Evolutionary conservation across 2,113 vertebrate species (phyloP).

Genomic region (Sorex fumeus): DNA sequence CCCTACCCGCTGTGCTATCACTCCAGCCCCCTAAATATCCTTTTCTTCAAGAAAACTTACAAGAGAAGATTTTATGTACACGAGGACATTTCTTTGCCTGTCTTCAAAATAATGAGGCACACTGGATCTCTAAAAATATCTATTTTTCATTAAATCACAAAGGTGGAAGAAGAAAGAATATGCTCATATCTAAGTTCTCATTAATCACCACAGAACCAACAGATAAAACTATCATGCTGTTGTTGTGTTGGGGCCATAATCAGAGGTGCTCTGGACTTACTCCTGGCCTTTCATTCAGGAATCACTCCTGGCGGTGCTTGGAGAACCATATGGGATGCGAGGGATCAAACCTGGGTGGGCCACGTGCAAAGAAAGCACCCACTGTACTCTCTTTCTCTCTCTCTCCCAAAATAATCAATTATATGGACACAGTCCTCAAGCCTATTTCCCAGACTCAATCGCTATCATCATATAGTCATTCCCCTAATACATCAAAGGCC

Average conservation of each 20-base stretch:
- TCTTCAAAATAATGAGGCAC: slow-evolving; percentile 7
- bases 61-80: neutral
- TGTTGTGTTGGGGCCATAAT: too few relatives aligned
- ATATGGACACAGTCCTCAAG: neutral
- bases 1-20: too few relatives aligned
- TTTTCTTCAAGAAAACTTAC: neutral
- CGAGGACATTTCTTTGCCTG: neutral
- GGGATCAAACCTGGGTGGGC: too few relatives aligned
- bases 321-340: too few relatives aligned
- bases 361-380: too few relatives aligned
- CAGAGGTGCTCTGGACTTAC: too few relatives aligned
- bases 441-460: neutral
- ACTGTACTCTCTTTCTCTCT: too few relatives aligned
- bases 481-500: neutral
- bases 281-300: too few relatives aligned
- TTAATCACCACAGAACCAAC: neutral
- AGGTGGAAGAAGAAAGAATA: neutral
- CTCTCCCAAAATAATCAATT: too few relatives aligned
- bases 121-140: neutral
- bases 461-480: neutral
- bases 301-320: too few relatives aligned
- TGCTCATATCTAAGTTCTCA: neutral
- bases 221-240: too few relatives aligned
- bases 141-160: neutral
- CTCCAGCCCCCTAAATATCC: too few relatives aligned